Percentiles rank a stretch among this genome's conserved stretches.
Conservation (phyloP, 2,888 invertebrate species). For the Gastracanthus pulcherrimus region DNA sequence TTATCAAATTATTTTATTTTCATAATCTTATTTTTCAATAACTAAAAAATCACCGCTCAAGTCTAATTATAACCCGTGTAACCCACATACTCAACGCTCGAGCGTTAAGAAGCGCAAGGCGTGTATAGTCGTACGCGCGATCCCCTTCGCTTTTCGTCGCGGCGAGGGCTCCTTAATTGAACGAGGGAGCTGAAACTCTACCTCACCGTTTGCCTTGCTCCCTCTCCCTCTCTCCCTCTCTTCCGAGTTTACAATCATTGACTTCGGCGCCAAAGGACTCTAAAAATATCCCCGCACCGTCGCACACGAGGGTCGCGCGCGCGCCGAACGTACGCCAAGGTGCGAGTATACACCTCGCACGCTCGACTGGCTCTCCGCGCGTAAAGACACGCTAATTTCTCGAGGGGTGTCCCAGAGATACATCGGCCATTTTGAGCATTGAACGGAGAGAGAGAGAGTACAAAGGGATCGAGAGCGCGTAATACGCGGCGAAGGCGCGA, state of each 20-base stretch:
- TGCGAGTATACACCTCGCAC: not conserved
- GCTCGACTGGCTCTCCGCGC: conserved; percentile 8
- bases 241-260: conserved; percentile 13
- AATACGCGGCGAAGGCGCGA: not conserved
- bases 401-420: too few relatives aligned
- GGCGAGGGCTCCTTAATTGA: conserved; percentile 30
- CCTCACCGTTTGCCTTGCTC: too few relatives aligned
- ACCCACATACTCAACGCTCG: conserved; percentile 9
- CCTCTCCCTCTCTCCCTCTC: not conserved
- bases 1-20: too few relatives aligned
- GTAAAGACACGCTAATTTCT: not conserved
- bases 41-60: not conserved
- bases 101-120: conserved; percentile 25
- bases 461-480: conserved; percentile 41
- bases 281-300: conserved; percentile 47
- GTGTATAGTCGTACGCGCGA: not conserved
- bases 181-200: not conserved
- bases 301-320: not conserved
- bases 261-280: conserved; percentile 32
- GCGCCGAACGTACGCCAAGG: not conserved
- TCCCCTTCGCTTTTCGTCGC: conserved; percentile 24
- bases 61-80: conserved; percentile 37
- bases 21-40: not conserved
- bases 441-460: conserved; percentile 34
- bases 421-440: conserved; percentile 56